Evolutionary conservation across 2,113 vertebrate genomes (phyloP), one percentile per base, ranked within the genome.

Genomic region (Gavia stellata): DNA sequence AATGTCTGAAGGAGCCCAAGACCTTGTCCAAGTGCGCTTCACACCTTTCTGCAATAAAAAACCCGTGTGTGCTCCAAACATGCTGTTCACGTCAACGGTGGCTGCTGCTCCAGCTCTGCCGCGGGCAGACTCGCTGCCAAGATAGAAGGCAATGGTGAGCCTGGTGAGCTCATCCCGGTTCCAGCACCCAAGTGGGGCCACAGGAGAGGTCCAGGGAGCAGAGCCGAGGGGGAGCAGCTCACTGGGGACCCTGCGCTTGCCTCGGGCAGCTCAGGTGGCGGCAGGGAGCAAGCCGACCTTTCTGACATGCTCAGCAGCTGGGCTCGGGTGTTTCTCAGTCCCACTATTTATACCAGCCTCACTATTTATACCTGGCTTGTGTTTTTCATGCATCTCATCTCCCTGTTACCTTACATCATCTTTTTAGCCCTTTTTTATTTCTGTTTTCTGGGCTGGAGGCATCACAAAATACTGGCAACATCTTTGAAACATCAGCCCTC

Each of bases 51-150:
- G 34, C 55, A 44, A 8, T 10, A 13, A 44, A 45, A n/a, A 3
- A 6, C 24, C 4, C 33, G 1, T 0, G 0, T 7, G 23, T 38
- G 50, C 55, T 53, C 72, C 81, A 56, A 52, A 49, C 19, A 17
- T 1, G 0, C 9, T 26, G 10, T 38, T 53, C 1, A 0, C 7
- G 15, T 8, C 42, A 44, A 1, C 0, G 0, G 42, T 6, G 5
- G 47, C 65, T 77, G 34, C 49, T 36, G 52, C 31, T 68, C 21
- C 61, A 61, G 45, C 45, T 33, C 17, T 20, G 6, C 26, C 3
- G 1, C 8, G 6, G 31, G 56, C 36, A 71, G 31, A 15, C 7
- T 18, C 4, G 2, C 45, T 44, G 58, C 44, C 3, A 1, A 63
- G 44, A 8, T 2, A 15, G 49, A 68, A 92, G 53, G 58, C 0